Conservation (phyloP, 2,113 vertebrate species). For the Panurus biarmicus region DNA sequence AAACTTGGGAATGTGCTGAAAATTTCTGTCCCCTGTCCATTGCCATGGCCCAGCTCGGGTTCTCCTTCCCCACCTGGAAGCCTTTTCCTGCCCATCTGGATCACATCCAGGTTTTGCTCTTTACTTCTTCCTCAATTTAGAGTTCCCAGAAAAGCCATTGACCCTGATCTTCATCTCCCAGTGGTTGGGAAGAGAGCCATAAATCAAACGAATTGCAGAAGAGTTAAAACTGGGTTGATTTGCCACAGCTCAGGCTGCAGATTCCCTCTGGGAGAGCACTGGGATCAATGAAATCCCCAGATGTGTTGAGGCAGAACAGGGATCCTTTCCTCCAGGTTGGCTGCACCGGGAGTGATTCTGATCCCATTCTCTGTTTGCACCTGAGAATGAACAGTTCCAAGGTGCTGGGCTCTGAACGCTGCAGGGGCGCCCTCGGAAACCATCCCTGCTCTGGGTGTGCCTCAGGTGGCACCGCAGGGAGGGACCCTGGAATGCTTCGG, state of each 20-base stretch:
- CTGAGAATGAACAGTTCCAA: not conserved
- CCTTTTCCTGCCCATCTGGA: not conserved
- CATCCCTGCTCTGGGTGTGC: not conserved
- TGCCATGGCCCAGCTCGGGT: not conserved
- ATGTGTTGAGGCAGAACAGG: not conserved
- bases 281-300: not conserved
- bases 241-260: not conserved
- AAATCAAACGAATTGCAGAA: not conserved
- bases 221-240: not conserved
- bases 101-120: not conserved
- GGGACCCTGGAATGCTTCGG: not conserved
- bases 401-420: not conserved
- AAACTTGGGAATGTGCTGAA: not conserved
- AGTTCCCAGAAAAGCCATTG: not conserved
- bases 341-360: not conserved
- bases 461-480: fast-evolving
- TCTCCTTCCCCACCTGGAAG: not conserved
- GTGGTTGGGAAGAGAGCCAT: not conserved
- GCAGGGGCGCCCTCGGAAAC: fast-evolving
- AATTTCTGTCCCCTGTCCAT: not conserved
- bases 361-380: not conserved
- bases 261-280: not conserved
- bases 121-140: not conserved
- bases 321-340: not conserved
- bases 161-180: not conserved